phyloP scores from a whole-genome alignment of 2,797 vertebrate species.

The Fistularia tabacaria region DNA sequence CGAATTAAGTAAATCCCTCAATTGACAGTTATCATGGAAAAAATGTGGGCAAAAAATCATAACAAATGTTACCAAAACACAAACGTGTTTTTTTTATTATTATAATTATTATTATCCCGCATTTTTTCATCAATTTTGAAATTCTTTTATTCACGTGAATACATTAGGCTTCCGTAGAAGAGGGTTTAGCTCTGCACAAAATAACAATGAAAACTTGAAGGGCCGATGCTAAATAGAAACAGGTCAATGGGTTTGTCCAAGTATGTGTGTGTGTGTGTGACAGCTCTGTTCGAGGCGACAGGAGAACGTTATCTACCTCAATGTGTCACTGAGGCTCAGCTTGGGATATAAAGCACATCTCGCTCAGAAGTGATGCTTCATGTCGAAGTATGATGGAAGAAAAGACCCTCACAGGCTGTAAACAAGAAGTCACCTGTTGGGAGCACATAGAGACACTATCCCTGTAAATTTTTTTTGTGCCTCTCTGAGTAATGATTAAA shows the following conservation, averaged over 20 bases:
- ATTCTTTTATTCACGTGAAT: too few relatives aligned
- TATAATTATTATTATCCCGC: conserved; percentile 37
- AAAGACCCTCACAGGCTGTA: conserved; percentile 29
- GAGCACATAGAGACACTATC: conserved; percentile 54
- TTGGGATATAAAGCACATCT: neutral
- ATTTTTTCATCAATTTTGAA: conserved; percentile 7
- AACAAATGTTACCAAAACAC: neutral
- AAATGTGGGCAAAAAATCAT: neutral
- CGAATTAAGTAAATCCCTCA: too few relatives aligned
- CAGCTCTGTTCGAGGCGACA: conserved; percentile 15
- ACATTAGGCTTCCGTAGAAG: too few relatives aligned
- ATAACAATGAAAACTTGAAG: too few relatives aligned
- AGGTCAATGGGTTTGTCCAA: neutral
- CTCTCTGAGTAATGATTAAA: conserved; percentile 75
- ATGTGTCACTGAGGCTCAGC: conserved; percentile 24
- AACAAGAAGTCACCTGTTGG: conserved; percentile 44
- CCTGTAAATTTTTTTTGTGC: conserved; percentile 72
- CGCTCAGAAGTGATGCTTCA: neutral
- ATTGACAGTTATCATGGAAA: too few relatives aligned
- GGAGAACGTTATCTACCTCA: conserved; percentile 67
- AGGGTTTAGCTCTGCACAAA: too few relatives aligned
- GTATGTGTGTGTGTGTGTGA: neutral
- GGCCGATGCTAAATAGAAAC: neutral
- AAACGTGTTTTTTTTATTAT: conserved; percentile 1
- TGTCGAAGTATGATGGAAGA: neutral